These are phyloP conservation scores for Acanthosepion esculentum DNA, from an alignment of 2,888 invertebrate genomes.

Conservation along the genomic window DNA sequence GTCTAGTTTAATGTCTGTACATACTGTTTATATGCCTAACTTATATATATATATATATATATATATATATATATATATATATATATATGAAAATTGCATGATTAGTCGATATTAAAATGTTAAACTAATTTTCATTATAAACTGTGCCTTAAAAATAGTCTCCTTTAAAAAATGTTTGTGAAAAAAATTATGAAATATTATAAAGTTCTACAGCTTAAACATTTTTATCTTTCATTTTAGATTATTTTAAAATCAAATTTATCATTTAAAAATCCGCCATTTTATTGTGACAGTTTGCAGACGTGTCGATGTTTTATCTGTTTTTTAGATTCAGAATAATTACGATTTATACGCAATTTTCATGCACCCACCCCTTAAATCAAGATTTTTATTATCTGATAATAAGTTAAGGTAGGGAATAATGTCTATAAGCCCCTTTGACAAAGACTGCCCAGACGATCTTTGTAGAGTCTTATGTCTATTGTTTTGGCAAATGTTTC, in stretches of 20 bases:
- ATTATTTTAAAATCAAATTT: not conserved
- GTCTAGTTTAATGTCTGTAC: too few species aligned
- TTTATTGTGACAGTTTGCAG: not conserved
- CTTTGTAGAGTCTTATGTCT: not conserved
- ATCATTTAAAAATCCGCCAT: not conserved
- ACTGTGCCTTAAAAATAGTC: not conserved
- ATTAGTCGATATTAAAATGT: not conserved
- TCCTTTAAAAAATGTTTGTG: not conserved
- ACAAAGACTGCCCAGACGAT: not conserved
- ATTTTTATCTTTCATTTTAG: not conserved
- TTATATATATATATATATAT: constrained; percentile 33
- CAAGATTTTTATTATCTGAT: not conserved
- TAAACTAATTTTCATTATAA: not conserved
- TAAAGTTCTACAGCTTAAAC: not conserved
- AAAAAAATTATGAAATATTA: too few species aligned
- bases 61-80: constrained; percentile 33
- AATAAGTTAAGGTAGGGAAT: constrained; percentile 33
- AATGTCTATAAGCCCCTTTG: not conserved
- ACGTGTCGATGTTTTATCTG: not conserved
- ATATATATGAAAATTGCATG: not conserved
- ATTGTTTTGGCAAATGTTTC: not conserved
- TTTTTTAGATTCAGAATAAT: not conserved
- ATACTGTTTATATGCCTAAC: not conserved
- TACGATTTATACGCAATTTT: too few species aligned
- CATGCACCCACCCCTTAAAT: not conserved